Conservation (phyloP, 2,888 invertebrate species). For the Thymelicus lineola region DNA sequence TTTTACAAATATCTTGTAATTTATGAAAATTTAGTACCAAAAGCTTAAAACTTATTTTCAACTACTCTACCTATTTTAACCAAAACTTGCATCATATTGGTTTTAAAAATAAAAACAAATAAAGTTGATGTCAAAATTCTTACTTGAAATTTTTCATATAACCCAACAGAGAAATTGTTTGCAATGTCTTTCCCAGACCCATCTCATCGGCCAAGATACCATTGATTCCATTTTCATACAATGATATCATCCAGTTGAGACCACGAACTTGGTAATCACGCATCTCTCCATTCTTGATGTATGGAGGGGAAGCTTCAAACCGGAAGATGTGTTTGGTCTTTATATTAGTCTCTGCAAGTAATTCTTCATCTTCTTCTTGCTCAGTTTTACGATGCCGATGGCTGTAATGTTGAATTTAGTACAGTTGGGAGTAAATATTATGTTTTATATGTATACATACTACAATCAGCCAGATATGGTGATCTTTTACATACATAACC, state of each 20-base stretch:
- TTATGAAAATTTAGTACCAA: no score
- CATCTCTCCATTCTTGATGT: slow-evolving; percentile 96
- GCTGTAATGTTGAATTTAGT: slow-evolving; percentile 67
- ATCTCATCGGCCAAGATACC: slow-evolving; percentile 99
- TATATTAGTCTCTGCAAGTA: slow-evolving; percentile 93
- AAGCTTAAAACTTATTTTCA: no score
- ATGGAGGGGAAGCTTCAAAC: slow-evolving; percentile 96
- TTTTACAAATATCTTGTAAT: no score
- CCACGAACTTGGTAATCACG: slow-evolving; percentile 99
- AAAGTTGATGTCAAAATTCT: slow-evolving; percentile 47
- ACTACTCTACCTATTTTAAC: no score
- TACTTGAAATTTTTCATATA: slow-evolving; percentile 97
- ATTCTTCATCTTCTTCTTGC: slow-evolving; percentile 99
- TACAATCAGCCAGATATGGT: no score
- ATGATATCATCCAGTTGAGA: slow-evolving; percentile 99
- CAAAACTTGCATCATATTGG: no score
- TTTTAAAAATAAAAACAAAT: slow-evolving; percentile 6
- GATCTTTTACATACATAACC: no score
- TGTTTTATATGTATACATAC: no score
- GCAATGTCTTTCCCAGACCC: slow-evolving; percentile 99
- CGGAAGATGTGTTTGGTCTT: slow-evolving; percentile 91
- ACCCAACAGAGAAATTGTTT: slow-evolving; percentile 98
- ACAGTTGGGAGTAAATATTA: neutral
- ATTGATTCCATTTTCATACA: slow-evolving; percentile 99
- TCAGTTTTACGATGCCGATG: slow-evolving; percentile 99